A percentile compares a stretch with the other conserved stretches of the same genome.
Evolutionary conservation across 2,888 invertebrate genomes (phyloP).

Genomic region (Encarsia formosa): DNA sequence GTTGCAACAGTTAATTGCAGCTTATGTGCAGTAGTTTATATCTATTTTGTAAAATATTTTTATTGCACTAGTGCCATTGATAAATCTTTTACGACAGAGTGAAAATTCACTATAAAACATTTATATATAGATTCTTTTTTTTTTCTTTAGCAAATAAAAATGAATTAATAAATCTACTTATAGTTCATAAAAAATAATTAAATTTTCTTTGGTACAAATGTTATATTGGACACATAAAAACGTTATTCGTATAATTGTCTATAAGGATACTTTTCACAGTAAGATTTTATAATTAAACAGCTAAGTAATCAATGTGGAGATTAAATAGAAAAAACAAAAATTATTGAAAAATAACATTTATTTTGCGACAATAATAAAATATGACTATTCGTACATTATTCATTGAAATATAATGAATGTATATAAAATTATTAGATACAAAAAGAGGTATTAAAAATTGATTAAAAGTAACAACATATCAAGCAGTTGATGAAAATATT

Average conservation of each 20-base stretch:
- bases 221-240: slow-evolving; percentile 13
- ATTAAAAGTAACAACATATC: slow-evolving; percentile 8
- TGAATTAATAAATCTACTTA: too few relatives aligned
- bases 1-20: slow-evolving; percentile 19
- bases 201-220: slow-evolving; percentile 7
- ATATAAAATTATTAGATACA: slow-evolving; percentile 4
- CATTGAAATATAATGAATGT: too few relatives aligned
- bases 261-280: slow-evolving; percentile 24
- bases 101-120: slow-evolving; percentile 10
- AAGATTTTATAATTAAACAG: too few relatives aligned
- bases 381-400: slow-evolving; percentile 20
- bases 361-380: slow-evolving; percentile 12
- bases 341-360: too few relatives aligned
- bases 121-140: slow-evolving; percentile 8
- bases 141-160: slow-evolving; percentile 8
- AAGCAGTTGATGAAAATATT: too few relatives aligned
- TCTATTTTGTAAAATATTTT: slow-evolving; percentile 6
- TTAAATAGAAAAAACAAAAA: too few relatives aligned
- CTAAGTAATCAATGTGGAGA: too few relatives aligned
- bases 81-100: slow-evolving; percentile 8
- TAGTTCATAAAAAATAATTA: slow-evolving; percentile 9
- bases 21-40: slow-evolving; percentile 16
- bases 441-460: slow-evolving; percentile 16
- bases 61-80: slow-evolving; percentile 21
- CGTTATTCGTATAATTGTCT: slow-evolving; percentile 9